phyloP scores from a whole-genome alignment of 2,888 invertebrate species.

The Malachius bipustulatus region DNA sequence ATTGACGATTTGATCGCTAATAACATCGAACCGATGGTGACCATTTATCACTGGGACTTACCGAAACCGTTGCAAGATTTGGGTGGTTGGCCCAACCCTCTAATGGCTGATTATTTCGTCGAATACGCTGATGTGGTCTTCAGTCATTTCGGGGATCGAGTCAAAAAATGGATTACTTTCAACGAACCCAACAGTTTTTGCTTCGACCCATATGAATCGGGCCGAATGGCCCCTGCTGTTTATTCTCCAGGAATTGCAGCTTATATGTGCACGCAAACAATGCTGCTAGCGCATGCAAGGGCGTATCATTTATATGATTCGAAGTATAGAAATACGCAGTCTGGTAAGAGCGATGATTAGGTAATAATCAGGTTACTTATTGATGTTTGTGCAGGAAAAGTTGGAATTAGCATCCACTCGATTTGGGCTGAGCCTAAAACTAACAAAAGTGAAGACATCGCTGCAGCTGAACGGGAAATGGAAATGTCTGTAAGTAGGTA shows the following conservation, averaged over 20 bases:
- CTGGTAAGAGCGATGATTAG: slow-evolving; percentile 19
- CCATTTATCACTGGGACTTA: slow-evolving; percentile 57
- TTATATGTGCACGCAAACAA: slow-evolving; percentile 51
- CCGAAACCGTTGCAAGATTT: slow-evolving; percentile 44
- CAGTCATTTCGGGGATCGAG: slow-evolving; percentile 28
- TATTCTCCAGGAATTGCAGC: slow-evolving; percentile 43
- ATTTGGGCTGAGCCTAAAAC: slow-evolving; percentile 45
- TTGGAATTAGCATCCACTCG: slow-evolving; percentile 46
- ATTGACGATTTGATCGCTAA: slow-evolving; percentile 41
- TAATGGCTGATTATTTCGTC: slow-evolving; percentile 47
- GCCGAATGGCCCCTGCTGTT: slow-evolving; percentile 38
- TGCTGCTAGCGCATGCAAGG: slow-evolving; percentile 52
- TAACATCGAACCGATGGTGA: slow-evolving; percentile 47
- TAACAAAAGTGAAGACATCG: slow-evolving; percentile 37
- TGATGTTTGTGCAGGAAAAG: slow-evolving; percentile 42
- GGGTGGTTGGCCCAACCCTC: slow-evolving; percentile 54
- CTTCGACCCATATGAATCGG: slow-evolving; percentile 30
- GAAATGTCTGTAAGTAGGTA: slow-evolving; percentile 47
- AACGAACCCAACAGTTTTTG: slow-evolving; percentile 40
- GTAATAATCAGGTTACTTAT: background rate
- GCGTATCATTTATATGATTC: slow-evolving; percentile 47
- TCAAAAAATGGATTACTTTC: slow-evolving; percentile 43
- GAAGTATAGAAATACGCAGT: slow-evolving; percentile 34
- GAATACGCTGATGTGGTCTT: slow-evolving; percentile 46
- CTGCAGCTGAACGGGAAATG: slow-evolving; percentile 43